Conservation (phyloP, 2,797 vertebrate species). For the Mormyrops boulengeri region DNA sequence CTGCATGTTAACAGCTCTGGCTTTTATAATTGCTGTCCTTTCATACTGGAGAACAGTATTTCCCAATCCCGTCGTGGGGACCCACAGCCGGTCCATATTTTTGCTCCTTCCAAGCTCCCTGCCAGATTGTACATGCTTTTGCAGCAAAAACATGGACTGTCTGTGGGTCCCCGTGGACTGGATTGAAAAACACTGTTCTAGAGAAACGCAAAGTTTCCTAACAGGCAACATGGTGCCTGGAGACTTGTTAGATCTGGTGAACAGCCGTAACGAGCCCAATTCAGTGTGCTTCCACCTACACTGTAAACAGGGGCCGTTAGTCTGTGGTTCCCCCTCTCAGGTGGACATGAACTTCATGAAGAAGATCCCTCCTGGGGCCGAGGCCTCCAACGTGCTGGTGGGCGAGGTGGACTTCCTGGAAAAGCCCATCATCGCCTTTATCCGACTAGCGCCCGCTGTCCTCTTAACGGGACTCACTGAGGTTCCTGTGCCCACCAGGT, state of each 20-base stretch:
- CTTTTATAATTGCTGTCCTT: background rate
- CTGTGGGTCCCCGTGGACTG: background rate
- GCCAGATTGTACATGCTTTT: background rate
- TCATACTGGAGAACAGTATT: background rate
- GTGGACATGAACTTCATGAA: constrained; percentile 98
- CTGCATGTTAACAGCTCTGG: background rate
- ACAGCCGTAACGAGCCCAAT: background rate
- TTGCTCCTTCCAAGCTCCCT: background rate
- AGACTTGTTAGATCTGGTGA: background rate
- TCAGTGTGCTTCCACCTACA: background rate
- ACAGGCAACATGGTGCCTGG: background rate
- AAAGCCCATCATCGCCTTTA: constrained; percentile 88
- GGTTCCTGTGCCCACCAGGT: constrained; percentile 92
- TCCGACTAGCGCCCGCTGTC: constrained; percentile 83
- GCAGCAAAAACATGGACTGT: background rate
- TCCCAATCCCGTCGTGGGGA: background rate
- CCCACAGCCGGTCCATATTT: background rate
- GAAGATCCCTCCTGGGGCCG: constrained; percentile 89
- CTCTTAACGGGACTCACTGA: constrained; percentile 92
- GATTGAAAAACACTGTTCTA: background rate
- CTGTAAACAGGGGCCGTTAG: background rate
- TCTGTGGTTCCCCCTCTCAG: constrained; percentile 47
- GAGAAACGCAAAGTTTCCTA: background rate
- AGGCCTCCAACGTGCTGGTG: constrained; percentile 92
- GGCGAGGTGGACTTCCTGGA: constrained; percentile 94